Percentiles rank a stretch among this genome's conserved stretches.
These are phyloP conservation scores for Liasis olivaceus DNA, from an alignment of 2,797 vertebrate genomes.

Conservation along the genomic window DNA sequence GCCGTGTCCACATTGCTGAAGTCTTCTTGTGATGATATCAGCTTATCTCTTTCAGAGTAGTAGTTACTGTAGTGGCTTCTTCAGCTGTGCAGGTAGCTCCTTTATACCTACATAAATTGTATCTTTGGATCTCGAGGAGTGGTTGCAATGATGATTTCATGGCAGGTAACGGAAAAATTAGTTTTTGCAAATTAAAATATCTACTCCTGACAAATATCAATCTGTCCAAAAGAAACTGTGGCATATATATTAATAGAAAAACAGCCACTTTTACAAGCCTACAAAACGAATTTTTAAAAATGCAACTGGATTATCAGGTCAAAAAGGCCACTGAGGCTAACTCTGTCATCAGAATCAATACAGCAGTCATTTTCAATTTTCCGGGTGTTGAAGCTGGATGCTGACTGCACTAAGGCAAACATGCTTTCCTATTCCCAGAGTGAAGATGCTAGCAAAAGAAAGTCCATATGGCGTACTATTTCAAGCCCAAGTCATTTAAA, in stretches of 20 bases:
- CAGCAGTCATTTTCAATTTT: constrained; percentile 58
- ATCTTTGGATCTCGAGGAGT: constrained; percentile 46
- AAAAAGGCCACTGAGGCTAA: constrained; percentile 73
- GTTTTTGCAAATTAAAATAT: constrained; percentile 47
- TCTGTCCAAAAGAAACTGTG: constrained; percentile 42
- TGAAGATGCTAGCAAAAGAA: constrained; percentile 44
- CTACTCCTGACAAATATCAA: constrained; percentile 45
- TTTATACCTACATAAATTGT: constrained; percentile 9
- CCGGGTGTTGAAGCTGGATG: constrained; percentile 70
- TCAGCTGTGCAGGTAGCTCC: neutral
- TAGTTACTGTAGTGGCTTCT: neutral
- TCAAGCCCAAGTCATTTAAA: constrained; percentile 51
- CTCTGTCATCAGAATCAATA: constrained; percentile 61
- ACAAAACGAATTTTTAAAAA: constrained; percentile 63
- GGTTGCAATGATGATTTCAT: constrained; percentile 8
- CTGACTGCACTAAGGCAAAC: constrained; percentile 71
- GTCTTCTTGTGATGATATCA: neutral
- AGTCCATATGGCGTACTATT: constrained; percentile 59
- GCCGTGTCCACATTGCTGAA: neutral
- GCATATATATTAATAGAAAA: constrained; percentile 10
- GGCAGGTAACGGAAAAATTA: neutral
- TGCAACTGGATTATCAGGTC: constrained; percentile 63
- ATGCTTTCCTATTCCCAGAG: constrained; percentile 49
- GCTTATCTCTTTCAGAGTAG: neutral
- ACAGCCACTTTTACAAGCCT: constrained; percentile 41